Evolutionary conservation across 2,888 invertebrate genomes (phyloP).

Genomic region (Frankliniella fusca): DNA sequence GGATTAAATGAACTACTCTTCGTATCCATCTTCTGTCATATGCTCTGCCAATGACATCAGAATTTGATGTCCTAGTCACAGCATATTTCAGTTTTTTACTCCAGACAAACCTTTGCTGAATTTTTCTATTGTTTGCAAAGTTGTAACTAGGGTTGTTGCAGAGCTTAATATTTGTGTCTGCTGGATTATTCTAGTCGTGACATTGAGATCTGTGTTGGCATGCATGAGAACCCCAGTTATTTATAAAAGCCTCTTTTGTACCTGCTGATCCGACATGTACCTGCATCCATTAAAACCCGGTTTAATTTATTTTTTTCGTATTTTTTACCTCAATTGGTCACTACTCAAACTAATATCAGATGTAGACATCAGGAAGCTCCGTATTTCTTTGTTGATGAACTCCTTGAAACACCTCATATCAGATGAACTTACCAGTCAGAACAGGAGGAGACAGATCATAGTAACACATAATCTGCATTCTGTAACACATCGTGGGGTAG

Average conservation of each 20-base stretch:
- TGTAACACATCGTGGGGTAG: too few relatives aligned
- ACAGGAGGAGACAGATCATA: too few relatives aligned
- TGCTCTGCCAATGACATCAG: conserved; percentile 7
- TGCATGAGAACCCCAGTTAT: conserved; percentile 5
- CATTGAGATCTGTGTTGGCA: not conserved
- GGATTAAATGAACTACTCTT: not conserved
- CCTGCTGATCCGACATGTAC: conserved; percentile 20
- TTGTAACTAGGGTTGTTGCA: not conserved
- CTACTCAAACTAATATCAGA: not conserved
- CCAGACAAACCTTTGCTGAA: not conserved
- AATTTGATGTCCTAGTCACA: not conserved
- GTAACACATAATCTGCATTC: too few relatives aligned
- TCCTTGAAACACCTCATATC: too few relatives aligned
- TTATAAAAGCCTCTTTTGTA: conserved; percentile 13
- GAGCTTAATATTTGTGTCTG: not conserved
- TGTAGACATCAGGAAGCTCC: not conserved
- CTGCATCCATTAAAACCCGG: conserved; percentile 21
- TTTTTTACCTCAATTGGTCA: not conserved
- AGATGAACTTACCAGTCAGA: too few relatives aligned
- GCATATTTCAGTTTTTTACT: not conserved
- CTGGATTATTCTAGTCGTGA: conserved; percentile 6
- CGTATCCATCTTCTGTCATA: not conserved
- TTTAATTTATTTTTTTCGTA: not conserved
- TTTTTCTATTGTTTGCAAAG: not conserved
- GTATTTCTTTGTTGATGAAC: not conserved